phyloP scores from a whole-genome alignment of 2,797 vertebrate species.

The Acipenser transmontanus region DNA sequence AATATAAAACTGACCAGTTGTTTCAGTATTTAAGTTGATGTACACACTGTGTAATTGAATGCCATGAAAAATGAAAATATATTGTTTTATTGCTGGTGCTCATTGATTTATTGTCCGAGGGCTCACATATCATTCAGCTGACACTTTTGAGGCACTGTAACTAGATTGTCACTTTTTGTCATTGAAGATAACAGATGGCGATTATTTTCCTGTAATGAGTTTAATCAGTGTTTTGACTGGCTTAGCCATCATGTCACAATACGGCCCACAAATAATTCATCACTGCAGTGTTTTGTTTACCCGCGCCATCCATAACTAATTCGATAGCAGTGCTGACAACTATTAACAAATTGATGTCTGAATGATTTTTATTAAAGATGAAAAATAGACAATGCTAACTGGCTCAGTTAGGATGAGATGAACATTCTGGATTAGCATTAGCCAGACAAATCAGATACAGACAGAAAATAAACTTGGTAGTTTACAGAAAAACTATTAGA shows the following conservation, averaged over 20 bases:
- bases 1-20: not conserved
- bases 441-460: not conserved
- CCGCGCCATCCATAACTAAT: conserved; percentile 68
- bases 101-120: conserved; percentile 61
- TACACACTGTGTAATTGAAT: conserved; percentile 62
- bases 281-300: conserved; percentile 61
- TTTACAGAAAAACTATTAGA: too few relatives aligned
- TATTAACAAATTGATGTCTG: conserved; percentile 10
- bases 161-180: conserved; percentile 67
- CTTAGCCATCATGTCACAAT: conserved; percentile 62
- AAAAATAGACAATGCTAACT: conserved; percentile 2
- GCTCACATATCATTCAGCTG: conserved; percentile 64
- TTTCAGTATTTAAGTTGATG: conserved; percentile 38
- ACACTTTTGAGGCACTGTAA: conserved; percentile 69
- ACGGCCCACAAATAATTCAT: conserved; percentile 57
- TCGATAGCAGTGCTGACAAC: conserved; percentile 48
- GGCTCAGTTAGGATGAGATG: not conserved
- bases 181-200: conserved; percentile 71
- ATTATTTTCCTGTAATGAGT: conserved; percentile 75
- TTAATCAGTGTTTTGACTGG: conserved; percentile 72
- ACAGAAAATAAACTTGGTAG: too few relatives aligned
- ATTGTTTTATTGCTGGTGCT: conserved; percentile 67
- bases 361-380: conserved; percentile 7
- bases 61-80: conserved; percentile 69
- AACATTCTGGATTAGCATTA: not conserved